Conservation (phyloP, 1,140 invertebrate genomes). For the Heliothis subflexa region DNA sequence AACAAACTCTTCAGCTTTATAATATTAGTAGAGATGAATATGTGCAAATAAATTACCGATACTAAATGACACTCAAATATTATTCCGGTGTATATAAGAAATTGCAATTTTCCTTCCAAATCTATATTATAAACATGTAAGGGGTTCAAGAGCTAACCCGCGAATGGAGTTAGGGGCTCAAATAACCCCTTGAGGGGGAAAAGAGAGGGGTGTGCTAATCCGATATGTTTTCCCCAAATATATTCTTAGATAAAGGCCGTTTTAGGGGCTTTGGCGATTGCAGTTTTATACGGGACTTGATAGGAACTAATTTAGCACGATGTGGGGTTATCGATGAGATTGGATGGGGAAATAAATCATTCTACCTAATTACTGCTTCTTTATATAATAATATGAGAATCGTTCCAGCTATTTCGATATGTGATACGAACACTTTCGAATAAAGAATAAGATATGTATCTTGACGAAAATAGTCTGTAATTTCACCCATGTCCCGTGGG, state of each 20-base stretch:
- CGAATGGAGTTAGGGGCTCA: conserved; percentile 9
- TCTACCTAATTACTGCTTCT: too few relatives aligned
- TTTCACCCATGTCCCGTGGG: too few relatives aligned
- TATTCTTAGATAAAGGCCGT: conserved; percentile 23
- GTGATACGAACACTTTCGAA: too few relatives aligned
- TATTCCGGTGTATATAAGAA: conserved; percentile 6
- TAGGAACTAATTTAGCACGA: neutral
- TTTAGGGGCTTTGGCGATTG: neutral
- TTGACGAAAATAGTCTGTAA: too few relatives aligned
- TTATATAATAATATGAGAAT: too few relatives aligned
- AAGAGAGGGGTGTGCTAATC: conserved; percentile 16
- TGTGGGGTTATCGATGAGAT: too few relatives aligned
- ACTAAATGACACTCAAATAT: neutral
- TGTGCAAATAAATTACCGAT: too few relatives aligned
- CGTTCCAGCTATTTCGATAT: too few relatives aligned
- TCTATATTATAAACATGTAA: conserved; percentile 27
- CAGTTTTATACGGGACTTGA: conserved; percentile 14
- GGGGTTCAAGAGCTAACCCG: conserved; percentile 15
- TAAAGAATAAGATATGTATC: too few relatives aligned
- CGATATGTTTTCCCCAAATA: conserved; percentile 31
- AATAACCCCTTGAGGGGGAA: conserved; percentile 25
- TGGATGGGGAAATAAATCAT: too few relatives aligned
- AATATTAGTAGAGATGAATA: too few relatives aligned
- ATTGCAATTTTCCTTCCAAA: conserved; percentile 23
- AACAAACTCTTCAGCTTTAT: too few relatives aligned